Base-by-base conservation (phyloP, 2,888 invertebrate genomes). In the Calameuta pallipes region DNA sequence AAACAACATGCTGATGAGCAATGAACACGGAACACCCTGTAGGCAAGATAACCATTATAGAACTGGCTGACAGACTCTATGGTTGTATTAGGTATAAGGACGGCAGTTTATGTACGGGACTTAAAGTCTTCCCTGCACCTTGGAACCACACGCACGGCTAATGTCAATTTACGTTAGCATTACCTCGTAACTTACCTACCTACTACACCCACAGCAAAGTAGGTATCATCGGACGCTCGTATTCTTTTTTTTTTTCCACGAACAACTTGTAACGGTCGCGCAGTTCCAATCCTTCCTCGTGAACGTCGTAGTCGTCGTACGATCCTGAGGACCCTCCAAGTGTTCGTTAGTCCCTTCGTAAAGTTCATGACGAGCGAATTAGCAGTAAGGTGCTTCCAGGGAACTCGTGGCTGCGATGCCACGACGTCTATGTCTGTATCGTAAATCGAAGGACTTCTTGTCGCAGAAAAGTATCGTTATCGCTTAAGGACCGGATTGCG, bases 141-240 rank as follows among this genome's bases (percentile, higher is more conserved):
- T 77, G 76, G 73, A 75, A 76, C 77, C 74, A 76, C 79, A 78
- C 77, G 78, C 80, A 75, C 76, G 80, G 82, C 80, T 83, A 80
- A 83, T 83, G 82, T 83, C 83, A 83, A 83, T 83, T 83, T 83
- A 83, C 82, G 82, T 79, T 82, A 80, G 83, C 82, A 83, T 83
- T 82, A 83, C 83, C 80, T 73, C 82, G 81, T 83, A 83, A 82
- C 81, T 79, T 83, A 83, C 80, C 78, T 79, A 79, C 80, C 78
- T 79, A 80, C 80, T 82, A 82, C 81, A 81, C 83, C 82, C 82
- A 83, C 83, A 80, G 75, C 76, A 30, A 56, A 76, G 78, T 79
- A 80, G 80, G 80, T 82, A 80, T 80, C 80, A 78, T 79, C 76
- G 69, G 37, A 69, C 80, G 71, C 70, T 81, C 81, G 81, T 82